Evolutionary conservation across 2,113 vertebrate species (phyloP), one percentile per base, ranked within the genome.

Genomic region (Uria aalge): DNA sequence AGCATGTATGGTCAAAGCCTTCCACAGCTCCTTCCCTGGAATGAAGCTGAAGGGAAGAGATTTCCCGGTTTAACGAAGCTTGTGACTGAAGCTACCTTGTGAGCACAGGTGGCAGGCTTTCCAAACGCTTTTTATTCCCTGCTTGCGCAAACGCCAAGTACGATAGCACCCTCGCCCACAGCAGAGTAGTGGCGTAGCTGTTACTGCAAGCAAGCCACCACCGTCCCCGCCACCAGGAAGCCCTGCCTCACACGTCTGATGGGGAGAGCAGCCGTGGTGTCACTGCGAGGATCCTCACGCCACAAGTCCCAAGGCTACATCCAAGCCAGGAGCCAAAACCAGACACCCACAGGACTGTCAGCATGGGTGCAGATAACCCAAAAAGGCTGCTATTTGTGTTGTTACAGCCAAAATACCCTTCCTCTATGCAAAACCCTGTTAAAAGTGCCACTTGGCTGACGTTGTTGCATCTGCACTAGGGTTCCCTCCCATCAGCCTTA

Each of bases 131-230:
- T 52, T 43, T 59, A 43, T 8, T 77, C 41, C n/a, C 56, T 15
- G 8, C 15, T 66, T 66, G 18, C 1, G 0, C 83, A 69, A 85
- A 48, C 0, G 0, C 48, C 27, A 24, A 38, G 19, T 36, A 45
- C 47, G 29, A 53, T 34, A 55, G 48, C 57, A 62, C 14, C 57
- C 83, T 85, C 2, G 0, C 7, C 34, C 3, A 4, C 53, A 48
- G 38, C 0, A 0, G 53, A 64, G 53, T 17, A 0, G 0, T 8
- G 16, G 48, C 1, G 0, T 48, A 84, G 80, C 73, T 81, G 56
- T 60, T 38, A 36, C 56, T 40, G 24, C 26, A 71, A 30, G 2
- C 47, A 73, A 69, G 32, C 32, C 53, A 69, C 22, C 1, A 2
- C 30, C 36, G 57, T 8, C 14, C 34, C 50, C 0, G 1, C 38